Evolutionary conservation across 1,140 invertebrate genomes (phyloP).

Genomic region (Coenobita brevimanus): DNA sequence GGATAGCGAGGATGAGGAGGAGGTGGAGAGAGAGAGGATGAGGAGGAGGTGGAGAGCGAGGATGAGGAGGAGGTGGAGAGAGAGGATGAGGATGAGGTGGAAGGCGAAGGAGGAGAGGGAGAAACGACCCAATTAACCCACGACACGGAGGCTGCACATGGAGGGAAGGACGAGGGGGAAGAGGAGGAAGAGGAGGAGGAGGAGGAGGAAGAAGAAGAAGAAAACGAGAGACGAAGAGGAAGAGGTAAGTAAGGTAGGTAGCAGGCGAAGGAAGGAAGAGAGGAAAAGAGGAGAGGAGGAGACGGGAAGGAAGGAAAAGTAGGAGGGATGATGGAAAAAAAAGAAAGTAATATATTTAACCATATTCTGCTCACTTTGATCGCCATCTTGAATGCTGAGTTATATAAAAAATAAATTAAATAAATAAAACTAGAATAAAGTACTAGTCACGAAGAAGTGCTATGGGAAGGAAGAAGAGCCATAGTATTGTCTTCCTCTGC

Average conservation of each 20-base stretch:
- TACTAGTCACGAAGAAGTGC: no score
- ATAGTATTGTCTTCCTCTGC: no score
- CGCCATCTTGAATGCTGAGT: no score
- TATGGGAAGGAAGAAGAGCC: no score
- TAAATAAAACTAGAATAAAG: not conserved
- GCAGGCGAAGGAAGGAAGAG: not conserved
- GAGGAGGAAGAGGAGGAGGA: not conserved
- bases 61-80: not conserved
- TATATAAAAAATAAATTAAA: no score
- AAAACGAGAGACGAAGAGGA: not conserved
- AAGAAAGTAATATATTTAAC: no score
- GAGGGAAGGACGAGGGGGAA: not conserved
- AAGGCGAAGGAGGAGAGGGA: not conserved
- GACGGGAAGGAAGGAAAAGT: not conserved
- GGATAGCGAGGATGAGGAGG: not conserved
- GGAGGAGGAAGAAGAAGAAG: not conserved
- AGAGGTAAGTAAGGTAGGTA: not conserved
- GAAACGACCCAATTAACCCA: not conserved
- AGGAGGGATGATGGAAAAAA: not conserved
- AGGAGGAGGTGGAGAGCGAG: not conserved
- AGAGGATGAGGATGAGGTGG: not conserved
- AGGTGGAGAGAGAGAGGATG: no score
- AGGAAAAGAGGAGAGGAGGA: not conserved
- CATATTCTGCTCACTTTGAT: no score
- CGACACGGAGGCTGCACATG: not conserved